Evolutionary conservation across 2,113 vertebrate species (phyloP).

Genomic region (Columba livia): DNA sequence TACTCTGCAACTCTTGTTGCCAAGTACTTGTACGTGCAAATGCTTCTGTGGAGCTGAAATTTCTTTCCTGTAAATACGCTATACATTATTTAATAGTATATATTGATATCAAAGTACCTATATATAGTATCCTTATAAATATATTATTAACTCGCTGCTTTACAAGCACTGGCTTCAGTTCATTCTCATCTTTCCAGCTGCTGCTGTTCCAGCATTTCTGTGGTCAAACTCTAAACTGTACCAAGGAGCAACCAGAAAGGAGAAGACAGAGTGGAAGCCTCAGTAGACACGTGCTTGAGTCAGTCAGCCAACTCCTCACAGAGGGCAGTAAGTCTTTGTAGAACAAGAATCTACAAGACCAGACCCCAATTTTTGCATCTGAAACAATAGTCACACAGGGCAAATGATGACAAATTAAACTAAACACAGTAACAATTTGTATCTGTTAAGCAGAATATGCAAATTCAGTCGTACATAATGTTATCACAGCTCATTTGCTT

Average conservation of each 20-base stretch:
- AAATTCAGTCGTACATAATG: background rate
- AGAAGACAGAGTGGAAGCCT: background rate
- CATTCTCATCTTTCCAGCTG: constrained; percentile 3
- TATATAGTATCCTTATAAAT: constrained; percentile 57
- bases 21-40: background rate
- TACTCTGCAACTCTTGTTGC: background rate
- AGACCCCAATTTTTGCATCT: background rate
- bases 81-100: constrained; percentile 62
- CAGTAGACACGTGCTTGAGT: background rate
- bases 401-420: constrained; percentile 17
- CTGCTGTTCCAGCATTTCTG: background rate
- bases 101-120: constrained; percentile 47
- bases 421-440: background rate
- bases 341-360: background rate
- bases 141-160: constrained; percentile 20
- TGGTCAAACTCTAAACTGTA: background rate
- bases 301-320: background rate
- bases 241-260: background rate
- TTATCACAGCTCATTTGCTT: constrained; percentile 13
- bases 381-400: background rate
- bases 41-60: constrained; percentile 6
- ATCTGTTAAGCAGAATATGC: background rate
- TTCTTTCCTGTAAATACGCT: constrained; percentile 55
- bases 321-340: background rate
- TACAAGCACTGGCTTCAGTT: constrained; percentile 30